A percentile compares a stretch with the other conserved stretches of the same genome.
Conservation (phyloP, 2,797 vertebrate genomes). For the Rhinichthys osculus region DNA sequence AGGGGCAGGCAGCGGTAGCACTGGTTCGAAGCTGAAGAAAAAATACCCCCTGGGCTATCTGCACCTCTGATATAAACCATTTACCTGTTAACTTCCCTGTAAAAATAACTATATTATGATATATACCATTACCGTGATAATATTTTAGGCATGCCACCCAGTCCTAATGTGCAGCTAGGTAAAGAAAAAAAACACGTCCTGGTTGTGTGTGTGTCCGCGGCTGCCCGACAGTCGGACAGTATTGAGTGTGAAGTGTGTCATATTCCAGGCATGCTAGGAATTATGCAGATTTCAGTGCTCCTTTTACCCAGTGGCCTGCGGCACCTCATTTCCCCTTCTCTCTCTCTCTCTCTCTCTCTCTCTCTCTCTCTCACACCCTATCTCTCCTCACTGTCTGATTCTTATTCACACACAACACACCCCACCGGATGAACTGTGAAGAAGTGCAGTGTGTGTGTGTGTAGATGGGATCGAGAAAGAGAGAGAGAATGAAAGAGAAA, state of each 20-base stretch:
- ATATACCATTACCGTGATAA: neutral
- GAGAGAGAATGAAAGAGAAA: constrained; percentile 64
- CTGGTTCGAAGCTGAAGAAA: neutral
- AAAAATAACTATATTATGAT: constrained; percentile 2
- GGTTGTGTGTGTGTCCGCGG: constrained; percentile 39
- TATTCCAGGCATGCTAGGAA: constrained; percentile 53
- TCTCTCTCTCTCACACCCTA: constrained; percentile 8
- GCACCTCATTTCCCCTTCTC: constrained; percentile 46
- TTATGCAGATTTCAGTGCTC: constrained; percentile 60
- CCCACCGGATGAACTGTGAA: constrained; percentile 53
- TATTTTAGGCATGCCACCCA: neutral
- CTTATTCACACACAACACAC: constrained; percentile 55
- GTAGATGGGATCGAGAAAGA: constrained; percentile 17
- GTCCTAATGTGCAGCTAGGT: constrained; percentile 18
- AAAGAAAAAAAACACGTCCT: neutral
- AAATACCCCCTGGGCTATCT: neutral
- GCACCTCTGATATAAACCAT: neutral
- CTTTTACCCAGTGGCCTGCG: constrained; percentile 57
- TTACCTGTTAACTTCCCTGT: neutral
- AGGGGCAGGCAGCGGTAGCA: neutral
- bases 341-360: constrained; percentile 15
- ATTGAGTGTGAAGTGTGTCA: constrained; percentile 55
- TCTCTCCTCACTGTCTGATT: constrained; percentile 49
- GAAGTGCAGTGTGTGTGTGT: constrained; percentile 44
- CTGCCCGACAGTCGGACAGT: constrained; percentile 45